These are phyloP conservation scores for Tetragonula carbonaria DNA, from an alignment of 2,888 invertebrate species.

Conservation along the genomic window DNA sequence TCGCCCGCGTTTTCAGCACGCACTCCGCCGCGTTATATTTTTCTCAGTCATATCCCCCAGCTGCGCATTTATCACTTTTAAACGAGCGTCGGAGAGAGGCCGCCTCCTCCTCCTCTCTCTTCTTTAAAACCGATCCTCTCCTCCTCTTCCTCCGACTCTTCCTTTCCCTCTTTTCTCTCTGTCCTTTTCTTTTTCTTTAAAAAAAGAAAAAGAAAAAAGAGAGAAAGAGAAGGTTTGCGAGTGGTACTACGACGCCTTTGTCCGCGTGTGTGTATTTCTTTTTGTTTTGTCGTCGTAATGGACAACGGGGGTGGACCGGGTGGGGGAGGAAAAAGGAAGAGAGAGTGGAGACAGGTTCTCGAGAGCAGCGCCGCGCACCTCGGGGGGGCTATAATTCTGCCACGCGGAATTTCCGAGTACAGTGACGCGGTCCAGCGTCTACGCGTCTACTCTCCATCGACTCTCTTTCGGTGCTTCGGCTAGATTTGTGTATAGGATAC, in stretches of 20 bases:
- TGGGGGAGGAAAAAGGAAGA: slow-evolving; percentile 45
- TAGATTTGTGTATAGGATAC: no score
- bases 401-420: slow-evolving; percentile 64
- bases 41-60: slow-evolving; percentile 82
- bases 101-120: slow-evolving; percentile 7
- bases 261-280: slow-evolving; percentile 16
- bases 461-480: background rate
- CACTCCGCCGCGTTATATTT: slow-evolving; percentile 74
- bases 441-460: slow-evolving; percentile 43
- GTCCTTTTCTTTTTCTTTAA: background rate
- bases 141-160: slow-evolving; percentile 9
- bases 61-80: slow-evolving; percentile 83
- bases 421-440: slow-evolving; percentile 46
- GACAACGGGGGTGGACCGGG: slow-evolving; percentile 43
- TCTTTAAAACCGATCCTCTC: slow-evolving; percentile 12
- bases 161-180: background rate
- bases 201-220: no score
- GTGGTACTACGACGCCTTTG: background rate
- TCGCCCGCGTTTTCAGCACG: slow-evolving; percentile 33
- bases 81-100: slow-evolving; percentile 73
- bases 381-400: slow-evolving; percentile 70
- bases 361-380: slow-evolving; percentile 54
- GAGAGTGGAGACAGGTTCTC: slow-evolving; percentile 58
- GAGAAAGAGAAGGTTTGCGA: no score
- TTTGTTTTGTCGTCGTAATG: slow-evolving; percentile 35